Base-by-base conservation (phyloP, 2,113 vertebrate genomes). In the Bubo bubo region DNA sequence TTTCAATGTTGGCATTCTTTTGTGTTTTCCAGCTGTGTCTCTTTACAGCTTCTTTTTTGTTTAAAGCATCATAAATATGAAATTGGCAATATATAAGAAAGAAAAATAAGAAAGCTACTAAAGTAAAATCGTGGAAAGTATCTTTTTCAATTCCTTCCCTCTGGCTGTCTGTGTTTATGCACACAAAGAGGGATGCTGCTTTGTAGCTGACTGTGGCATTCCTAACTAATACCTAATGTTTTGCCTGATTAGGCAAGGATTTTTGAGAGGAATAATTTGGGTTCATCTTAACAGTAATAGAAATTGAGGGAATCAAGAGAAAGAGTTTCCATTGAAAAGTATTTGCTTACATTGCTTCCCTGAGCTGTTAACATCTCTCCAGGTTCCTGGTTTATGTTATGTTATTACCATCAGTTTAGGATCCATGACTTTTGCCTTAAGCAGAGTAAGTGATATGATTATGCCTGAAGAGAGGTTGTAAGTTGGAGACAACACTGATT, bases 401-500 rank as follows among this genome's bases (percentile, higher is more conserved):
- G 4, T 73, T 85, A 56, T 75, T 87, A 75, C 80, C 1, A 0
- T 87, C 73, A 93, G 64, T 20, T 91, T 86, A 77, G 72, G 83
- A 93, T 93, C 89, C 56, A 37, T 87, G n/a, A 67, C 22, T 96
- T 91, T 93, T 91, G 94, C 88, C 86, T 93, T 83, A 41, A 50
- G 92, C 83, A 87, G 81, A 85, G 75, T 68, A 88, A 79, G 76
- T 82, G 79, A 91, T 91, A 53, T 27, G 32, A 86, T 94, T 94
- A 70, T 76, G 79, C 73, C 94, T 89, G 79, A 89, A 89, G 59
- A 93, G 81, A 96, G 37, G 81, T 91, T 64, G 22, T 91, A 96
- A 97, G 81, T 66, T 95, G 80, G 76, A 71, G 86, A 27, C 72
- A 76, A 59, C 64, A 22, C 32, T 64, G 50, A 81, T 89, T 87